Evolutionary conservation across 30 jellyfish, hydroid and myxozoan species (phyloP), one percentile per base, ranked within the genome.

Genomic region (Mastigias papua): DNA sequence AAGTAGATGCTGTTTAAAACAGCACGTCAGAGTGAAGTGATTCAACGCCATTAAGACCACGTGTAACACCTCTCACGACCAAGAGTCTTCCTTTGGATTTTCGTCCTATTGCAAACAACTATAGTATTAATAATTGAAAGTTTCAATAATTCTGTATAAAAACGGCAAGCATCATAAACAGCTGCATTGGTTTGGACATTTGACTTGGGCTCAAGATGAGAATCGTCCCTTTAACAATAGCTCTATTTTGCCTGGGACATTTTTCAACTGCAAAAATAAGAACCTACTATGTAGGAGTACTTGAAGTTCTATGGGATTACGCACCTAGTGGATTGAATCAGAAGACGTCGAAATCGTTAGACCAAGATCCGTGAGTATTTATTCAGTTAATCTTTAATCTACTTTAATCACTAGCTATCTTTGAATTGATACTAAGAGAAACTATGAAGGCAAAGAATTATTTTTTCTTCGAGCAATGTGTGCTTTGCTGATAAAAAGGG

Each of bases 281-380:
- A 20, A 65, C 48, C 10, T 87, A 75, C 61, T 77, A 65, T 82
- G 80, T 87, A n/a, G 96, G 67, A 8, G 79, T 89, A 19, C 80
- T 75, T 9, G 87, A 87, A 62, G 81, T 87, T 7, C 10, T 30
- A 0, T 85, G 94, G 94, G 94, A 85, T 35, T 85, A 50, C 64
- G 94, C 94, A 4, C 94, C 94, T 0, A 32, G 61, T 37, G 94
- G 88, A 65, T 23, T 26, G 27, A 85, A 85, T 28, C 54, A 35
- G 21, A 28, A 28, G 23, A 85, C 73, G 26, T 69, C 61, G 7
- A 71, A 72, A 33, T 4, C 16, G 67, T 61, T 85, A 4, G 81
- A 85, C 20, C 33, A 34, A 0, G 94, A 85, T 42, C 34, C 85
- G 94, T 85, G 48, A 71, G 94, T 85, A 25, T 28, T 22, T 37